Percentiles rank a stretch among this genome's conserved stretches.
Evolutionary conservation across 2,797 vertebrate genomes (phyloP).

Genomic region (Phataginus tricuspis): DNA sequence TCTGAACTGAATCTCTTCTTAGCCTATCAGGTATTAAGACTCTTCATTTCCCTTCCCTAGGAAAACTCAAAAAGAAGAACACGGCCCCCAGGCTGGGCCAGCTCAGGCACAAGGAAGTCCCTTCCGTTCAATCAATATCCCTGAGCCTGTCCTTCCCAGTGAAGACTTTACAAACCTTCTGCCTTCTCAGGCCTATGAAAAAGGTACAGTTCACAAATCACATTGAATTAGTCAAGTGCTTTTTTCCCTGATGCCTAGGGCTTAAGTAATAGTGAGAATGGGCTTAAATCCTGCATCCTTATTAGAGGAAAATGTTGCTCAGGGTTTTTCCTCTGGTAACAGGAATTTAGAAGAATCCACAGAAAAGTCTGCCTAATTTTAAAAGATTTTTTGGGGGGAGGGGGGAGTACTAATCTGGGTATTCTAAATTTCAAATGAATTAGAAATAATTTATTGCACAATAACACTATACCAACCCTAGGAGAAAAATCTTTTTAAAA

Average conservation of each 20-base stretch:
- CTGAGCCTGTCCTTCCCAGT: constrained; percentile 91
- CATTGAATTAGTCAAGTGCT: neutral
- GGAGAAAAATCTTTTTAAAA: neutral
- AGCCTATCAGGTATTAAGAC: neutral
- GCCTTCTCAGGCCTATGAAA: constrained; percentile 89
- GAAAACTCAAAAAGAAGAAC: constrained; percentile 91
- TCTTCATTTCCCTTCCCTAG: constrained; percentile 83
- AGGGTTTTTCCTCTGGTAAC: neutral
- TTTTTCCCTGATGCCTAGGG: neutral
- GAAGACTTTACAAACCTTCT: constrained; percentile 91
- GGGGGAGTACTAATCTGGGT: neutral
- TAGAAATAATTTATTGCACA: neutral
- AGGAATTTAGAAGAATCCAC: constrained; percentile 21
- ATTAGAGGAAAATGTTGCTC: neutral
- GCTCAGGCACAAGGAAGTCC: constrained; percentile 88
- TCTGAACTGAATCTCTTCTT: constrained; percentile 35
- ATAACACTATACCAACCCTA: neutral
- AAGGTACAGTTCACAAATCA: constrained; percentile 86
- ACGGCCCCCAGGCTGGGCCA: constrained; percentile 84
- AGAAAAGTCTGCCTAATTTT: neutral
- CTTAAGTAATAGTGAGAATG: neutral
- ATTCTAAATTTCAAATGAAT: constrained; percentile 43
- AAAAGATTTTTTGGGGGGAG: neutral
- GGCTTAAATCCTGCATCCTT: neutral
- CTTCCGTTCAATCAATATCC: constrained; percentile 87